phyloP scores from a whole-genome alignment of 2,113 vertebrate species.

The Pangasianodon hypophthalmus region DNA sequence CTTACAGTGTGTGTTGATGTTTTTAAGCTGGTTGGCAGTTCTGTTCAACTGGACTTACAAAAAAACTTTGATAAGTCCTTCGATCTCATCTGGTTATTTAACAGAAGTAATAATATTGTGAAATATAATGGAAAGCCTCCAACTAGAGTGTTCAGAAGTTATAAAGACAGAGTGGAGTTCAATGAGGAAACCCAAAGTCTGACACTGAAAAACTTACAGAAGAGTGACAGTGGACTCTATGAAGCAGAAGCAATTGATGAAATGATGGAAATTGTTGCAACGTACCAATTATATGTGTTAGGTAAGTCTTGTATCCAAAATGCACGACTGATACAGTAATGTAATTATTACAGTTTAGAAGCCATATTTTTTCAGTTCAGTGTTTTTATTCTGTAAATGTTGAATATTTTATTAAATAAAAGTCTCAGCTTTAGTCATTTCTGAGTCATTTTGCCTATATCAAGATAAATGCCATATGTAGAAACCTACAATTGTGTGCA shows the following conservation, averaged over 20 bases:
- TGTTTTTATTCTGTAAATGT: too few species aligned
- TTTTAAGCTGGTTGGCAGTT: not conserved
- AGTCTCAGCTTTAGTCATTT: too few species aligned
- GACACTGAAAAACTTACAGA: conserved; percentile 35
- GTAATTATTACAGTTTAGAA: too few species aligned
- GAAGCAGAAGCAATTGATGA: not conserved
- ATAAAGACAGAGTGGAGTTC: not conserved
- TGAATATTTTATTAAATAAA: too few species aligned
- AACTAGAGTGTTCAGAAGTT: fast-evolving
- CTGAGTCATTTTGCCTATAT: too few species aligned
- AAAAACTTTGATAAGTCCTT: too few species aligned
- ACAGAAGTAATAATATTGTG: not conserved
- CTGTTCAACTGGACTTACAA: conserved; percentile 28
- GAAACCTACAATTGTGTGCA: not conserved
- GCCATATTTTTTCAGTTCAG: too few species aligned
- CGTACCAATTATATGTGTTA: conserved; percentile 24
- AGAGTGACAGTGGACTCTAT: conserved; percentile 44
- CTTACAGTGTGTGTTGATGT: conserved; percentile 18
- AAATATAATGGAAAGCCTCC: not conserved
- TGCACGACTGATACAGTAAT: not conserved
- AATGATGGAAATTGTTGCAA: fast-evolving
- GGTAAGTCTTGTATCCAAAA: conserved; percentile 35
- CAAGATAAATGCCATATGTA: too few species aligned
- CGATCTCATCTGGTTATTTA: not conserved
- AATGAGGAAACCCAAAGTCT: not conserved